A percentile compares a stretch with the other conserved stretches of the same genome.
phyloP scores from a whole-genome alignment of 1,140 invertebrate species.

The Leucophenga varia region DNA sequence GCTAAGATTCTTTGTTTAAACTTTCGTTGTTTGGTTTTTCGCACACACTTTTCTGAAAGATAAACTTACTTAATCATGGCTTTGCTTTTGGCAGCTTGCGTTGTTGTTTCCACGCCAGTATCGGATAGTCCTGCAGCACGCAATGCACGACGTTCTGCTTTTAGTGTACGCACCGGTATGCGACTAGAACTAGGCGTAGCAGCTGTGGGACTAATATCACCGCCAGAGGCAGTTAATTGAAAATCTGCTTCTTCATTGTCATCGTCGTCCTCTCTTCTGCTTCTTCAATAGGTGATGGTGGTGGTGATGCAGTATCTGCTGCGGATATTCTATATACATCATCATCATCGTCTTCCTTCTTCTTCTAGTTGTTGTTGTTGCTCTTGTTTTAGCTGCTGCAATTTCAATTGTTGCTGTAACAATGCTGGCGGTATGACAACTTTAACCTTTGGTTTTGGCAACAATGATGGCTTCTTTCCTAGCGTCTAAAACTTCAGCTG shows the following conservation, averaged over 20 bases:
- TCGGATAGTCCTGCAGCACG: constrained; percentile 33
- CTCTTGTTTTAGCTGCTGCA: constrained; percentile 29
- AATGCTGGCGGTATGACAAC: constrained; percentile 49
- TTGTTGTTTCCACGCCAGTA: constrained; percentile 31
- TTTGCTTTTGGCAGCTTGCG: constrained; percentile 76
- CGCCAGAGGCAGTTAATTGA: too few relatives aligned
- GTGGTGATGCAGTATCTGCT: too few relatives aligned
- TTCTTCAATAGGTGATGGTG: too few relatives aligned
- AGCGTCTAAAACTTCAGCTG: too few relatives aligned
- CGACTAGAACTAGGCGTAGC: constrained; percentile 36
- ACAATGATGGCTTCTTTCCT: constrained; percentile 48
- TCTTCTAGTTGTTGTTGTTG: constrained; percentile 25
- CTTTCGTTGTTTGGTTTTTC: too few relatives aligned
- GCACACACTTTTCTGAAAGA: too few relatives aligned
- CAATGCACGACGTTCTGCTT: constrained; percentile 47
- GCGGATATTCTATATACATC: too few relatives aligned
- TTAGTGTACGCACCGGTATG: constrained; percentile 52
- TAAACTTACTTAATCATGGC: constrained; percentile 59
- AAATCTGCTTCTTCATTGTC: too few relatives aligned
- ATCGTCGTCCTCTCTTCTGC: too few relatives aligned
- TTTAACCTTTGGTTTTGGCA: constrained; percentile 56
- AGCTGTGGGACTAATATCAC: neutral
- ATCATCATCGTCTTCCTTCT: too few relatives aligned
- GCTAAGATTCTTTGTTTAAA: too few relatives aligned
- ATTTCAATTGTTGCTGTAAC: constrained; percentile 36